phyloP scores from a whole-genome alignment of 2,888 invertebrate species.

The Syritta pipiens region DNA sequence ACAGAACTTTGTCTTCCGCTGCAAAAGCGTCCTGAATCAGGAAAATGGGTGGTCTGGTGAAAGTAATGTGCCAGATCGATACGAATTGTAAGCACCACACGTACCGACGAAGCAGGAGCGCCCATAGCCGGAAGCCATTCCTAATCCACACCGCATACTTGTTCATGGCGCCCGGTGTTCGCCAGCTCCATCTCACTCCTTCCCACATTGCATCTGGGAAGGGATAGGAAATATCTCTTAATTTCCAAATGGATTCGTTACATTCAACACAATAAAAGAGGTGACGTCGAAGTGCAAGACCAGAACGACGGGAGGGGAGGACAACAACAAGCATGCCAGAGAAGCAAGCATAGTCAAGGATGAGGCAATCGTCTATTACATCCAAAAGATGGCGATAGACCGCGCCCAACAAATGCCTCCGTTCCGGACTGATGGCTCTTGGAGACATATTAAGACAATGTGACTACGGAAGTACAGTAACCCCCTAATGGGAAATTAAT shows the following conservation, averaged over 20 bases:
- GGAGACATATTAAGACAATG: constrained; percentile 69
- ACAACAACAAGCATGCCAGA: neutral
- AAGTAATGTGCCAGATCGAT: constrained; percentile 66
- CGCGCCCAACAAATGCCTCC: constrained; percentile 69
- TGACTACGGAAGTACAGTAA: constrained; percentile 66
- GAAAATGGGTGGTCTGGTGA: too few species aligned
- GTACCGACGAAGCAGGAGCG: neutral
- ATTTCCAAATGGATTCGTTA: constrained; percentile 69
- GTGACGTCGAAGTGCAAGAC: constrained; percentile 39
- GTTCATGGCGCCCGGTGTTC: constrained; percentile 27
- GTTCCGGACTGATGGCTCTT: constrained; percentile 68
- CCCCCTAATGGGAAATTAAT: constrained; percentile 71
- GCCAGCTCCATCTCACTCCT: neutral
- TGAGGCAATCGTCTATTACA: constrained; percentile 48
- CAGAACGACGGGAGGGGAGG: neutral
- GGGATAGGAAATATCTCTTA: constrained; percentile 69
- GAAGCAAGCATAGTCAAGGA: constrained; percentile 38
- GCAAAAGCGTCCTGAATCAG: constrained; percentile 52
- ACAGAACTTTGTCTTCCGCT: constrained; percentile 55
- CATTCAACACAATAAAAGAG: constrained; percentile 68
- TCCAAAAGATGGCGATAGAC: constrained; percentile 63
- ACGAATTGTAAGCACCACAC: constrained; percentile 61
- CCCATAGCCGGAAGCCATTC: constrained; percentile 49
- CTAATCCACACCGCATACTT: constrained; percentile 66
- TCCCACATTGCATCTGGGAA: constrained; percentile 49